Percentiles rank a stretch among this genome's conserved stretches.
Evolutionary conservation across 2,113 vertebrate genomes (phyloP).

Genomic region (Notothenia coriiceps): DNA sequence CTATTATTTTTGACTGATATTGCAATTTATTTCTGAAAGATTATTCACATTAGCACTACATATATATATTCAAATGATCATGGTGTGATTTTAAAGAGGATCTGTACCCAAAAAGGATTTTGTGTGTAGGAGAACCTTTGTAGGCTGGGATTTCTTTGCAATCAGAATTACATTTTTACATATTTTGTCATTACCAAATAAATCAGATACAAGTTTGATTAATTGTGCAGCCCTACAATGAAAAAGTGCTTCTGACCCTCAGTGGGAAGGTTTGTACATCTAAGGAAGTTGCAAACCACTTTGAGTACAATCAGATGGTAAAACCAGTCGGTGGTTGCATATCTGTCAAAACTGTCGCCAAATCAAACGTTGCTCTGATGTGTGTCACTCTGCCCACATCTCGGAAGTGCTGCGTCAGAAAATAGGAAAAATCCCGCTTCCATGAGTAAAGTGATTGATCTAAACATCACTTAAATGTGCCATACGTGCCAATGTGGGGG

Average conservation of each 20-base stretch:
- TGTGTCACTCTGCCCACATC: conserved; percentile 75
- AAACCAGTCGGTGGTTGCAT: conserved; percentile 34
- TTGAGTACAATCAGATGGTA: conserved; percentile 59
- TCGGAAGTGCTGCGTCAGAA: conserved; percentile 69
- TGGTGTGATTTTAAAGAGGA: no score
- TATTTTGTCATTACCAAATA: no score
- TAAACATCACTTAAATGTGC: conserved; percentile 74
- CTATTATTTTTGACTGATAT: no score
- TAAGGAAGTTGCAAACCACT: conserved; percentile 45
- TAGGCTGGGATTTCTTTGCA: no score
- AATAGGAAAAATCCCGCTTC: conserved; percentile 74
- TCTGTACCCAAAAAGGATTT: no score
- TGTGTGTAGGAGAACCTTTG: no score
- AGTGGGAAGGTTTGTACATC: conserved; percentile 39
- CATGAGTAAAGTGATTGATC: conserved; percentile 72
- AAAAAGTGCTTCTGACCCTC: neutral
- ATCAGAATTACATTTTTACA: no score
- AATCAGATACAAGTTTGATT: no score
- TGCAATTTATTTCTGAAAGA: no score
- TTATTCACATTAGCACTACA: no score
- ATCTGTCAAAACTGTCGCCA: conserved; percentile 49
- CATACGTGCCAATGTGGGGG: conserved; percentile 61
- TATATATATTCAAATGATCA: no score
- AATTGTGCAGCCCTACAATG: no score
- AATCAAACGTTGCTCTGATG: conserved; percentile 69